Base-by-base conservation (phyloP, 2,888 invertebrate species). In the Chrysolina oricalcia region DNA sequence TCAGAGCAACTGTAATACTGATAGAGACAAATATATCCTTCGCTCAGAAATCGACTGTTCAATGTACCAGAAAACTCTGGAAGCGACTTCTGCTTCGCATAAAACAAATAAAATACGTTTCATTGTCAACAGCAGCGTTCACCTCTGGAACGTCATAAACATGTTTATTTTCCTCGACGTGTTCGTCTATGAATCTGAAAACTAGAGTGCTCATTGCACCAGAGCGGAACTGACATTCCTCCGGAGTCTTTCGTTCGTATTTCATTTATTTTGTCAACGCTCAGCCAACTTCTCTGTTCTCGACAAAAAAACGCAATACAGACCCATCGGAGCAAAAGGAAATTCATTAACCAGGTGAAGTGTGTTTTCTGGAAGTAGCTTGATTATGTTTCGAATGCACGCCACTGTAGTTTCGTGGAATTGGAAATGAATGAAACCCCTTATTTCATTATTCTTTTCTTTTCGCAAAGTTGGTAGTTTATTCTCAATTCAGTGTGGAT, bases 261-360 rank as follows among this genome's bases (percentile, higher is more conserved):
- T 63, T 35, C 63, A 63, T 63, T 63, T 35, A 40, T 63, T 63
- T 63, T 35, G 63, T 63, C 63, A 23, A 63, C 63, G 63, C n/a
- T 63, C 9, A 15, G 40, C 23, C 40, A 63, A 63, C 56, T 56
- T 23, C 23, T 21, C 23, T 11, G 19, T 56, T 9, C 13, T 19
- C 56, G 5, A 23, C 56, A 56, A 56, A 56, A 56, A 56, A 10
- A 23, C 19, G 63, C 40, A 35, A 35, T 63, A 63, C 17, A 63
- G 63, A 10, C 17, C 2, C 35, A 17, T 35, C 40, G 19, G 40
- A 17, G 27, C 63, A 1, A 35, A n/a, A 2, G 40, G 40, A 63
- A 63, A 63, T 63, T 63, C 63, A 63, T 63, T 63, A 63, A 40
- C n/a, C 2, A 11, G 40, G 0, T 63, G 27, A 17, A 27, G 63